Evolutionary conservation across 2,888 invertebrate species (phyloP).

Genomic region (Glomeris marginata): DNA sequence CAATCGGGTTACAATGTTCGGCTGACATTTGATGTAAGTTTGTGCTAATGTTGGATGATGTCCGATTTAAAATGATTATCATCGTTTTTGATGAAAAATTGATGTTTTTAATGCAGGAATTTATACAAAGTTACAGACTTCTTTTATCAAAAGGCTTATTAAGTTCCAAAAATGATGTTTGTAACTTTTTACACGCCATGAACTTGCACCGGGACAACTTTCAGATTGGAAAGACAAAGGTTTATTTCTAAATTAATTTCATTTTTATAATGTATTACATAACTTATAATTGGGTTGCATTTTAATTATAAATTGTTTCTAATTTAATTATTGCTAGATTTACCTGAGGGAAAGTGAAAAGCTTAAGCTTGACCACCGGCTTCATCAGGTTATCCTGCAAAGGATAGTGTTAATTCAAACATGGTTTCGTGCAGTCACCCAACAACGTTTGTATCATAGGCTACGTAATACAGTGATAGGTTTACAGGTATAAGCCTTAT

Average conservation of each 20-base stretch:
- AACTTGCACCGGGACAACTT: slow-evolving; percentile 79
- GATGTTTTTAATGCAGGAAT: slow-evolving; percentile 42
- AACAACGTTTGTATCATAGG: slow-evolving; percentile 58
- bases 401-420: slow-evolving; percentile 81
- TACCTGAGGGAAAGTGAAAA: slow-evolving; percentile 90
- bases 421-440: slow-evolving; percentile 71
- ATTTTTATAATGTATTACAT: background rate
- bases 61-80: too few species aligned
- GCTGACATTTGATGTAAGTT: slow-evolving; percentile 56
- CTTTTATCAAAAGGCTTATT: slow-evolving; percentile 66
- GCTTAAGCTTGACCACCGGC: slow-evolving; percentile 71
- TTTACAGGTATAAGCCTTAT: slow-evolving; percentile 38
- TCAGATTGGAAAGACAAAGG: slow-evolving; percentile 75
- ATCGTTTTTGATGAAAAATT: background rate
- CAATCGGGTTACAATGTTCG: slow-evolving; percentile 92
- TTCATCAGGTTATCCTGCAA: slow-evolving; percentile 87
- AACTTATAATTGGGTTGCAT: background rate
- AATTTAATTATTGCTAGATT: slow-evolving; percentile 31
- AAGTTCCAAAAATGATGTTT: slow-evolving; percentile 72
- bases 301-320: background rate
- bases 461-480: slow-evolving; percentile 55
- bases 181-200: slow-evolving; percentile 63
- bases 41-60: too few species aligned
- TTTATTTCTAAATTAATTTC: slow-evolving; percentile 14
- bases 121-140: slow-evolving; percentile 82